phyloP scores from a whole-genome alignment of 2,797 vertebrate genomes.

The Halcyon badia region DNA sequence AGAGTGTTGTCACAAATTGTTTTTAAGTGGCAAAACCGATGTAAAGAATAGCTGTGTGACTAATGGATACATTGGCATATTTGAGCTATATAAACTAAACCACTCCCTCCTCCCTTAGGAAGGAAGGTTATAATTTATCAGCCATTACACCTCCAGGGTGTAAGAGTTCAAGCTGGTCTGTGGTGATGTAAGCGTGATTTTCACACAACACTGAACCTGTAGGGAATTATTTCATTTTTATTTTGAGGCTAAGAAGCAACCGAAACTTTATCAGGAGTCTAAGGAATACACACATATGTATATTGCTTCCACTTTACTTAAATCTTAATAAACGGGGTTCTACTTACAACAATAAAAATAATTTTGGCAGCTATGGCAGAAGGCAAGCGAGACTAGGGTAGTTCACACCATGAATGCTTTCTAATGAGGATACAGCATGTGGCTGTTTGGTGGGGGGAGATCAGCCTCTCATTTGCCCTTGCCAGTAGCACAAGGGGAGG shows the following conservation, averaged over 20 bases:
- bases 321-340: not conserved
- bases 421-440: not conserved
- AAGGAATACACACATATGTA: not conserved
- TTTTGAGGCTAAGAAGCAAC: not conserved
- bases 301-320: not conserved
- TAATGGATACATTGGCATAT: not conserved
- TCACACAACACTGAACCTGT: not conserved
- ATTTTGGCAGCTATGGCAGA: not conserved
- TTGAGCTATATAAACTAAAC: not conserved
- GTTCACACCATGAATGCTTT: not conserved
- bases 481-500: not conserved
- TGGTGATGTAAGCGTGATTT: not conserved
- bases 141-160: not conserved
- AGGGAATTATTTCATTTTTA: not conserved
- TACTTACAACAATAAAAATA: not conserved
- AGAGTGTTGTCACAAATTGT: not conserved
- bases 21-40: not conserved
- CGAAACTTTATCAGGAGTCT: not conserved
- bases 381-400: not conserved
- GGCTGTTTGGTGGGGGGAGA: fast-evolving
- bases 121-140: not conserved
- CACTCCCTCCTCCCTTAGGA: not conserved
- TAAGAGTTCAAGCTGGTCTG: not conserved
- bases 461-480: not conserved
- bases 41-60: not conserved